Evolutionary conservation across 1,140 invertebrate genomes (phyloP), one percentile per base, ranked within the genome.

Genomic region (Chionoecetes opilio): DNA sequence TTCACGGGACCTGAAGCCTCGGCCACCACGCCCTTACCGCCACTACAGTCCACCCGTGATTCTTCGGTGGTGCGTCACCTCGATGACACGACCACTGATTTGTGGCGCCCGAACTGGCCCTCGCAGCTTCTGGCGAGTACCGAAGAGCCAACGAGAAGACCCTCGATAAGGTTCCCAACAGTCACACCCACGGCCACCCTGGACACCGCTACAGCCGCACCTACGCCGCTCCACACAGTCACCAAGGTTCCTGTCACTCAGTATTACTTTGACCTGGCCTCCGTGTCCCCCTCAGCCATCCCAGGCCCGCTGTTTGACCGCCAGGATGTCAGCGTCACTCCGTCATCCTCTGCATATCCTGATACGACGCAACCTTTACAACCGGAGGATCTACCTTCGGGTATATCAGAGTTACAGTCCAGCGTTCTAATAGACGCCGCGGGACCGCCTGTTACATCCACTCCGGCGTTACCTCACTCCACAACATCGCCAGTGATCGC

Each of bases 191-290:
- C 93, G 35, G 37, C 35, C 3, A 46, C 87, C 21, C 53, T 14
- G 2, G 34, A 53, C 31, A 32, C 53, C 87, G 6, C 87, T 88
- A n/a, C 26, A 29, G 37, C 92, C 34, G 34, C 75, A 0, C 32
- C 89, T 53, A 34, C 88, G 31, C 94, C 90, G 26, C 88, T 90
- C 32, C 92, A 85, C 34, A 95, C 94, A 2, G 94, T 95, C 17
- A 95, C 82, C 46, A 95, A 95, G 35, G 91, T 95, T 6, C 94
- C 94, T 53, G 84, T 95, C 38, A 95, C 94, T 92, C 94, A 95
- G 46, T 95, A 95, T 53, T 95, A 86, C 85, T 95, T 95, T 92
- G 94, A 95, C 38, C 31, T 95, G 41, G 35, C 82, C 11, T 95
- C 94, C 14, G 94, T 87, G 26, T 41, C 41, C 11, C 94, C 94